A percentile compares a stretch with the other conserved stretches of the same genome.
Conservation (phyloP, 2,113 vertebrate species). For the Hypanus sabinus region DNA sequence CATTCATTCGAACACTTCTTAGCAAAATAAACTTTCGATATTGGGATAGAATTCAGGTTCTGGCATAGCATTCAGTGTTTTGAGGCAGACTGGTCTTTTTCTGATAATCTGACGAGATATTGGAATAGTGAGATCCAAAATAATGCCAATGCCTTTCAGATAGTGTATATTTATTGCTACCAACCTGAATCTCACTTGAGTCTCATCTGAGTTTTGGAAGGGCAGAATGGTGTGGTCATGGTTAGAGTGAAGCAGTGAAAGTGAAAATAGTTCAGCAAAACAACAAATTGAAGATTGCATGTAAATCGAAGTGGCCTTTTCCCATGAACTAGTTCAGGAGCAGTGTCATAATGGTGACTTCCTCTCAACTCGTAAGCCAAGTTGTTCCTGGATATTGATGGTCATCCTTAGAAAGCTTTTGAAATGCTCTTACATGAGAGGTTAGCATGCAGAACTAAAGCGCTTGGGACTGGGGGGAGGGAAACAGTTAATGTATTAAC, state of each 20-base stretch:
- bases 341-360: neutral
- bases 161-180: neutral
- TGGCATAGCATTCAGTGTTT: neutral
- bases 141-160: neutral
- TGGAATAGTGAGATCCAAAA: neutral
- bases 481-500: no score
- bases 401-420: no score
- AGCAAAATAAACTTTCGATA: neutral
- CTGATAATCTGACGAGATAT: neutral
- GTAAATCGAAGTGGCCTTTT: neutral
- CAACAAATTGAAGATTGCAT: neutral
- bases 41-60: neutral
- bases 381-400: no score
- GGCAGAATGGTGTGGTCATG: neutral
- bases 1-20: neutral
- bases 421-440: no score
- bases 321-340: neutral
- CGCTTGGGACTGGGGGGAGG: no score
- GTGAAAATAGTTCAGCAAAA: neutral
- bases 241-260: neutral
- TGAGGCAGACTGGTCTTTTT: neutral
- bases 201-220: neutral
- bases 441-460: no score
- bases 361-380: neutral
- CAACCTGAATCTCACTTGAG: neutral